A percentile compares a stretch with the other conserved stretches of the same genome.
These are phyloP conservation scores for Scelioninae gen. 2 DNA, from an alignment of 2,888 invertebrate species.

Conservation along the genomic window DNA sequence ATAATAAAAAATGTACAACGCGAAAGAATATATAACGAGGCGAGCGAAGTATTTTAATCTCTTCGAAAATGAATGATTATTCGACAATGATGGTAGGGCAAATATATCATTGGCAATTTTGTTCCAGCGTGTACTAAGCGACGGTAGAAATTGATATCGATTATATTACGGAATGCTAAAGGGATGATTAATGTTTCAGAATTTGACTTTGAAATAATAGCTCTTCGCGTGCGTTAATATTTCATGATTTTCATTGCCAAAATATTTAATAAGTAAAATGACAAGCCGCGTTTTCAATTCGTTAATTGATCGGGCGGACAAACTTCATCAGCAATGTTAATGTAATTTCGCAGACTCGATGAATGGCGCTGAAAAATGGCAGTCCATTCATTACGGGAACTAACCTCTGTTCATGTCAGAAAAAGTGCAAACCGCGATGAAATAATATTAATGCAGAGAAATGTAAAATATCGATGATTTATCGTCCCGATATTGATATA, in stretches of 20 bases:
- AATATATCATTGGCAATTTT: slow-evolving; percentile 56
- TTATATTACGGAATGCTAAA: slow-evolving; percentile 55
- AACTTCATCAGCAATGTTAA: slow-evolving; percentile 46
- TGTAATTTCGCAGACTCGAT: slow-evolving; percentile 16
- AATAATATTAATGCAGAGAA: too few relatives aligned
- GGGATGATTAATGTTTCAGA: slow-evolving; percentile 52
- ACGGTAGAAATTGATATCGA: slow-evolving; percentile 58
- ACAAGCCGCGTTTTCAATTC: slow-evolving; percentile 17
- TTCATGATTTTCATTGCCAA: slow-evolving; percentile 14
- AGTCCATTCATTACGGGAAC: slow-evolving; percentile 11
- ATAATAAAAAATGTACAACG: slow-evolving; percentile 47
- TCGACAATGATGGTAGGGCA: slow-evolving; percentile 41
- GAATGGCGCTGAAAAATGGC: slow-evolving; percentile 12
- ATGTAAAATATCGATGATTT: too few relatives aligned
- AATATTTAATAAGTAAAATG: slow-evolving; percentile 21
- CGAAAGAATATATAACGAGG: slow-evolving; percentile 38
- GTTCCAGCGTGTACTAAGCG: slow-evolving; percentile 53
- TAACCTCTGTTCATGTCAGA: too few relatives aligned
- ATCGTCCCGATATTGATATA: too few relatives aligned
- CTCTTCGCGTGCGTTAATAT: slow-evolving; percentile 31
- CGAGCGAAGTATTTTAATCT: slow-evolving; percentile 30
- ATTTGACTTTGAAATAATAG: slow-evolving; percentile 56
- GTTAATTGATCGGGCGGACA: slow-evolving; percentile 25
- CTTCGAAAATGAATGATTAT: slow-evolving; percentile 53
- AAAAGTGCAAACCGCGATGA: too few relatives aligned